Evolutionary conservation across 2,797 vertebrate species (phyloP).

Genomic region (Labeo calbasu): DNA sequence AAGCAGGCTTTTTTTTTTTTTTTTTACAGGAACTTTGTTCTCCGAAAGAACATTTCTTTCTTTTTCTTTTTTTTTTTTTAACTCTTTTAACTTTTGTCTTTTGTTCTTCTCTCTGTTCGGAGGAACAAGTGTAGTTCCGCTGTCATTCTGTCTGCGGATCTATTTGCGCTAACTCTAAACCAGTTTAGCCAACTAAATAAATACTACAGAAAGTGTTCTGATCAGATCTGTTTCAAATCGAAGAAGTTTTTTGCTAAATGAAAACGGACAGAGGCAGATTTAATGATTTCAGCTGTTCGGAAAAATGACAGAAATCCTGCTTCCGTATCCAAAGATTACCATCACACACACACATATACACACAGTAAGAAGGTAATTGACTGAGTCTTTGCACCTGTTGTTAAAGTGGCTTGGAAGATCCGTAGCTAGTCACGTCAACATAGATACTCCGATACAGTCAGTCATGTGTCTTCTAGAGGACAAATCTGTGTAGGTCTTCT

Average conservation of each 20-base stretch:
- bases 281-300: constrained; percentile 21
- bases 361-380: background rate
- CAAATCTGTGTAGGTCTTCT: background rate
- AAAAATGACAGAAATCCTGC: constrained; percentile 21
- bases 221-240: constrained; percentile 12
- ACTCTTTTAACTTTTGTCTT: background rate
- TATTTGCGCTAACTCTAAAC: constrained; percentile 16
- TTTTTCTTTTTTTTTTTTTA: background rate
- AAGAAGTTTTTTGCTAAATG: constrained; percentile 9
- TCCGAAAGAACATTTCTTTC: background rate
- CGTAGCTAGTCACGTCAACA: background rate
- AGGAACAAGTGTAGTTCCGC: background rate
- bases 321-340: constrained; percentile 18
- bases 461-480: constrained; percentile 20
- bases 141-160: constrained; percentile 20
- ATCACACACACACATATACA: constrained; percentile 15
- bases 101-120: constrained; percentile 13
- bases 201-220: constrained; percentile 1
- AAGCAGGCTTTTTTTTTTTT: constrained; percentile 2
- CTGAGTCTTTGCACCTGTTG: constrained; percentile 41
- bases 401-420: constrained; percentile 22
- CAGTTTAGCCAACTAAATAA: constrained; percentile 26
- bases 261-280: constrained; percentile 11
- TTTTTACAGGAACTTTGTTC: constrained; percentile 9
- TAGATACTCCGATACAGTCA: constrained; percentile 6